Conservation (phyloP, 1,140 invertebrate species). For the Muscidifurax raptorellus region DNA sequence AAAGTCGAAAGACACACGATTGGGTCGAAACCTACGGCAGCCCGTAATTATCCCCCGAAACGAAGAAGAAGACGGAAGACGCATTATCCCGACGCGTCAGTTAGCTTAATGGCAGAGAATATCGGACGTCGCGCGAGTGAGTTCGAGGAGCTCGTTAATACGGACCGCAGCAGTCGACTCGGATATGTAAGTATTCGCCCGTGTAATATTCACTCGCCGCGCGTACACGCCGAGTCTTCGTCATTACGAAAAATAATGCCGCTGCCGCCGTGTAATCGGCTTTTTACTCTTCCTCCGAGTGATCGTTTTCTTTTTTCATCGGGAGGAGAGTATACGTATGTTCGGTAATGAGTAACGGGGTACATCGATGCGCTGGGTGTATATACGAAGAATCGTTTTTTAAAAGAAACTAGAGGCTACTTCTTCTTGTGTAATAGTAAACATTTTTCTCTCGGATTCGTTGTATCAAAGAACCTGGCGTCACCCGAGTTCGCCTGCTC, state of each 20-base stretch:
- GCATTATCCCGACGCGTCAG: constrained; percentile 10
- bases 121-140: constrained; percentile 4
- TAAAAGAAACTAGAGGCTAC: not conserved
- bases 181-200: constrained; percentile 5
- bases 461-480: too few relatives aligned
- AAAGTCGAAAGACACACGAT: not conserved
- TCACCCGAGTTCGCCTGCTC: not conserved
- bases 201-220: constrained; percentile 1
- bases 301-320: not conserved
- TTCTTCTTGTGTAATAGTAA: not conserved
- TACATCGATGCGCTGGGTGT: too few relatives aligned
- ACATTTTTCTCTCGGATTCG: not conserved
- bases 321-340: not conserved
- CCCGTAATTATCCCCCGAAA: not conserved
- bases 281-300: not conserved
- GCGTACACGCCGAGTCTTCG: not conserved
- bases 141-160: constrained; percentile 38
- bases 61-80: constrained; percentile 13
- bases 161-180: constrained; percentile 12
- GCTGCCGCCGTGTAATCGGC: constrained; percentile 4
- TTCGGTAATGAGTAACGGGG: constrained; percentile 23
- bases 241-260: constrained; percentile 34
- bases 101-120: constrained; percentile 28
- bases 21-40: not conserved
- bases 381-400: not conserved